These are phyloP conservation scores for Bradypus variegatus DNA, from an alignment of 2,797 vertebrate species.

Conservation along the genomic window DNA sequence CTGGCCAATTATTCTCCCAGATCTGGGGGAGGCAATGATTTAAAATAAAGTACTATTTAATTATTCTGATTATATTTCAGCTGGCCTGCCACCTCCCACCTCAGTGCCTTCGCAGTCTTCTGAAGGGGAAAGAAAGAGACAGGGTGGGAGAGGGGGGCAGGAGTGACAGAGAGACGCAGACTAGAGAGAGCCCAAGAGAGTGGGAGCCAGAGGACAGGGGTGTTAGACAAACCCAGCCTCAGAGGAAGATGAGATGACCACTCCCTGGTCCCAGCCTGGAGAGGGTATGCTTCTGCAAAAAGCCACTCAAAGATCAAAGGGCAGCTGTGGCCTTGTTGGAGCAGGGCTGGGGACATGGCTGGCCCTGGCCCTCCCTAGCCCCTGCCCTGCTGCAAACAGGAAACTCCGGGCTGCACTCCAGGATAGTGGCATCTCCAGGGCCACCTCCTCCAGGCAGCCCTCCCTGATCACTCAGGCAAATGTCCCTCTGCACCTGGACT, in stretches of 20 bases:
- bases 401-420: not conserved
- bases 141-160: not conserved
- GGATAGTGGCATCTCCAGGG: not conserved
- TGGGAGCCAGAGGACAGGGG: not conserved
- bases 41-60: slow-evolving; percentile 37
- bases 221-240: not conserved
- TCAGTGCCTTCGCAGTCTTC: not conserved
- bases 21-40: slow-evolving; percentile 40
- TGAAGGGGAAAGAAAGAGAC: slow-evolving; percentile 26
- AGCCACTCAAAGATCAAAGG: not conserved
- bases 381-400: not conserved
- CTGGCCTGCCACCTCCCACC: slow-evolving; percentile 54
- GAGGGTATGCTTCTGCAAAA: not conserved
- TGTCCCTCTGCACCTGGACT: not conserved
- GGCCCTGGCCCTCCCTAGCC: not conserved
- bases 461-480: not conserved
- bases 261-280: not conserved
- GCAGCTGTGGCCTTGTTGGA: not conserved
- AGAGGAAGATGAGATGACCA: not conserved
- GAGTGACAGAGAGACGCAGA: not conserved
- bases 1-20: slow-evolving; percentile 39
- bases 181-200: not conserved
- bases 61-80: slow-evolving; percentile 62
- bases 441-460: not conserved
- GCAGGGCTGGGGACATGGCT: not conserved